Base-by-base conservation (phyloP, 1,140 invertebrate genomes). In the Forficula auricularia region DNA sequence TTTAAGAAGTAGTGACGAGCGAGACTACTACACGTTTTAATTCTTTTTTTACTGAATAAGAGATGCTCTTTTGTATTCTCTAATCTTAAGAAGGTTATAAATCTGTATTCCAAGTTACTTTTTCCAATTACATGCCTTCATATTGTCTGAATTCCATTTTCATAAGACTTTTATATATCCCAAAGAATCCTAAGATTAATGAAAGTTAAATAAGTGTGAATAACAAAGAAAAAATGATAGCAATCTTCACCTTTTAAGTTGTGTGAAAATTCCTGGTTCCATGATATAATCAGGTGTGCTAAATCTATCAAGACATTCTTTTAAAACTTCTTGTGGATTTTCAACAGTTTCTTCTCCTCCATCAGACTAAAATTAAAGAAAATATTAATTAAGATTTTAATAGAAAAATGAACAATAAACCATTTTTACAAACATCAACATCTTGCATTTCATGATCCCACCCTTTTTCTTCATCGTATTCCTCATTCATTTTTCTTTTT, bases 281-380 rank as follows among this genome's bases (percentile, higher is more conserved):
- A 98, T 97, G 42, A 98, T 97, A 59, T 89, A 98, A 70, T 98
- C 94, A 10, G 82, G 72, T 22, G 81, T 86, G 49, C 79, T 75
- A 54, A 92, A 91, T 61, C 86, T 87, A 52, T 86, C 77, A 33
- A 91, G 63, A 57, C 89, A 95, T 64, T 92, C 85, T 53, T 79
- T 72, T 37, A 90, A 67, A 12, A 88, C 78, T 64, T 82, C 75
- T 55, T 84, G 77, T 15, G 83, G 81, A 61, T 89, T 86, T 57
- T 87, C 83, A 44, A 77, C 70, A 40, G 69, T 59, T 60, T 82
- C 77, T 54, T 85, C 82, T 19, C 65, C 68, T 34, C 66, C 70
- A 52, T 78, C 73, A 46, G 57, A 56, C 55, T 58, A 35, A 13
- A 53, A 46, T 20, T n/a, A 43, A 44, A 14, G 44, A 40, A 43